Percentiles rank a stretch among this genome's conserved stretches.
Evolutionary conservation across 2,113 vertebrate species (phyloP).

Genomic region (Ascaphus truei): DNA sequence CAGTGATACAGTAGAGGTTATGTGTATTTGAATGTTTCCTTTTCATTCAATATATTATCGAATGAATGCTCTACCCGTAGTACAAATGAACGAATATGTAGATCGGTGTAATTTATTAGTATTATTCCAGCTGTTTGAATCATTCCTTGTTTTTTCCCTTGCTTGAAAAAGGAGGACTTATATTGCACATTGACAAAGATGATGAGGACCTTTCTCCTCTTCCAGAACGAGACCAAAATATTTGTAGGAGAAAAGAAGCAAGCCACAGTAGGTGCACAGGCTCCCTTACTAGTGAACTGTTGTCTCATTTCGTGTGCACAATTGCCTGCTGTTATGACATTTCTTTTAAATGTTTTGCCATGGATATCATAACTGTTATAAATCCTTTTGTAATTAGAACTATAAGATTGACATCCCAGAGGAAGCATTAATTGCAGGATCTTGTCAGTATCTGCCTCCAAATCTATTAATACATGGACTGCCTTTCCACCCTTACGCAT

Average conservation of each 20-base stretch:
- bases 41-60: neutral
- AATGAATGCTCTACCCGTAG: neutral
- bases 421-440: constrained; percentile 35
- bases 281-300: constrained; percentile 12
- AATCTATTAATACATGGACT: constrained; percentile 27
- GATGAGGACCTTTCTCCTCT: constrained; percentile 20
- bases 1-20: too few species aligned
- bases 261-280: constrained; percentile 33
- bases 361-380: constrained; percentile 32
- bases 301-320: constrained; percentile 11
- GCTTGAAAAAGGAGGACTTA: constrained; percentile 33
- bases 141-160: constrained; percentile 29
- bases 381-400: constrained; percentile 36
- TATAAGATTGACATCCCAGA: constrained; percentile 26
- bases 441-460: constrained; percentile 29
- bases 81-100: neutral
- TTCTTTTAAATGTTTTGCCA: constrained; percentile 14
- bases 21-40: neutral
- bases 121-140: constrained; percentile 24
- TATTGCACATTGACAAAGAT: constrained; percentile 34
- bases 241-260: constrained; percentile 28
- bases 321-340: constrained; percentile 23
- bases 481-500: neutral
- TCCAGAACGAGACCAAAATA: constrained; percentile 27
- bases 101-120: constrained; percentile 21